phyloP scores from a whole-genome alignment of 2,888 invertebrate genomes.

The Cetonia aurata region DNA sequence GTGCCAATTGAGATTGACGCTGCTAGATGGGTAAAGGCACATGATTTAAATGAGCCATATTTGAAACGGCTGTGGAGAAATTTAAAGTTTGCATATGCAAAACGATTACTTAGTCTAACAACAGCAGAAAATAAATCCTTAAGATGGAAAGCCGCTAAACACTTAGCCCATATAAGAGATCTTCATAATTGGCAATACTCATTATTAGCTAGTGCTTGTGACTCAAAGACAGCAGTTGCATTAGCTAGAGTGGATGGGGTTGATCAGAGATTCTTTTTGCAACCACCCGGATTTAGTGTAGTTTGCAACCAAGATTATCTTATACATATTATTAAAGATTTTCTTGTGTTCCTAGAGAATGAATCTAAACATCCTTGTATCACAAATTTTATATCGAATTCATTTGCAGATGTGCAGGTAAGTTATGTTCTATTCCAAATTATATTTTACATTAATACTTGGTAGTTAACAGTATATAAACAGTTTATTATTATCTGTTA shows the following conservation, averaged over 20 bases:
- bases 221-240: conserved; percentile 81
- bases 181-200: conserved; percentile 67
- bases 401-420: conserved; percentile 65
- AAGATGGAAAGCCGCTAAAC: conserved; percentile 74
- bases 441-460: too few species aligned
- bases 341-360: conserved; percentile 65
- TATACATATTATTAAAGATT: conserved; percentile 63
- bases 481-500: too few species aligned
- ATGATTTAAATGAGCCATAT: conserved; percentile 43
- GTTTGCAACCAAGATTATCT: conserved; percentile 61
- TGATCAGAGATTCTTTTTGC: conserved; percentile 81
- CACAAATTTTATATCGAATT: conserved; percentile 66
- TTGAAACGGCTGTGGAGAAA: conserved; percentile 54
- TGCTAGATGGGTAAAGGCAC: conserved; percentile 44
- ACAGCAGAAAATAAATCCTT: conserved; percentile 74
- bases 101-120: conserved; percentile 76
- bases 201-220: conserved; percentile 84
- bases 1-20: conserved; percentile 39
- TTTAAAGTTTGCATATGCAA: conserved; percentile 67
- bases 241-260: conserved; percentile 77
- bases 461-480: too few species aligned
- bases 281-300: conserved; percentile 70
- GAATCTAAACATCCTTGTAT: conserved; percentile 67
- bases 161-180: conserved; percentile 75
- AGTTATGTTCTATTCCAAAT: too few species aligned